A percentile compares a stretch with the other conserved stretches of the same genome.
Conservation (phyloP, 1,140 invertebrate species). For the Euschistus heros region DNA sequence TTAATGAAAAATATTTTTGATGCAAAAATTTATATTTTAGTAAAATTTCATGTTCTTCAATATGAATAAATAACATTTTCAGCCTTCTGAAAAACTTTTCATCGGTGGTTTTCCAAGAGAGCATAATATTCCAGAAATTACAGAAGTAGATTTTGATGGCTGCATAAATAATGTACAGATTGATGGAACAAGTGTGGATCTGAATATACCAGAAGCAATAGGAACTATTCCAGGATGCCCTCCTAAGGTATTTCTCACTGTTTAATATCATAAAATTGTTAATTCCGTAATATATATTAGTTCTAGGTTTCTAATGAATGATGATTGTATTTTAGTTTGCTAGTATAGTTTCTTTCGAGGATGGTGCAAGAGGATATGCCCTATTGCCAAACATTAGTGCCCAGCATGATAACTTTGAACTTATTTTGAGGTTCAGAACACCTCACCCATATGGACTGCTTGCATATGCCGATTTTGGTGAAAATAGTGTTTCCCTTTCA, state of each 20-base stretch:
- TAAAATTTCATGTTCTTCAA: constrained; percentile 31
- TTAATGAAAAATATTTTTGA: background rate
- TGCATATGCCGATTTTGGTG: constrained; percentile 56
- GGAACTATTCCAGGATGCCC: constrained; percentile 80
- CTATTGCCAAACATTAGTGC: constrained; percentile 46
- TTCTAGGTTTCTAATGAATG: background rate
- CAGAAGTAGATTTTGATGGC: constrained; percentile 75
- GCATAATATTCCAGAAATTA: constrained; percentile 53
- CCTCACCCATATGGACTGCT: constrained; percentile 62
- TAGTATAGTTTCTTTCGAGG: constrained; percentile 50
- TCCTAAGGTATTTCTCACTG: constrained; percentile 46
- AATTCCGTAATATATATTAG: background rate
- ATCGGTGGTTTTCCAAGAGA: constrained; percentile 75
- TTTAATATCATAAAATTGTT: too few species aligned
- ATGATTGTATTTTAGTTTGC: constrained; percentile 36
- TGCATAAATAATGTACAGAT: constrained; percentile 81
- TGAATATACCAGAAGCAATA: constrained; percentile 65
- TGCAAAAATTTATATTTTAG: constrained; percentile 26
- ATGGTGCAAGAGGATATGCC: constrained; percentile 49
- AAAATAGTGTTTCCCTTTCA: constrained; percentile 51
- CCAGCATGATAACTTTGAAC: constrained; percentile 46
- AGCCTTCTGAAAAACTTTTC: constrained; percentile 57
- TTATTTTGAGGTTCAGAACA: constrained; percentile 86
- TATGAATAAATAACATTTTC: constrained; percentile 25
- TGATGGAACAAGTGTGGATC: constrained; percentile 58